These are phyloP conservation scores for Lepilemur ruficaudatus DNA, from an alignment of 2,797 vertebrate genomes.

Conservation along the genomic window DNA sequence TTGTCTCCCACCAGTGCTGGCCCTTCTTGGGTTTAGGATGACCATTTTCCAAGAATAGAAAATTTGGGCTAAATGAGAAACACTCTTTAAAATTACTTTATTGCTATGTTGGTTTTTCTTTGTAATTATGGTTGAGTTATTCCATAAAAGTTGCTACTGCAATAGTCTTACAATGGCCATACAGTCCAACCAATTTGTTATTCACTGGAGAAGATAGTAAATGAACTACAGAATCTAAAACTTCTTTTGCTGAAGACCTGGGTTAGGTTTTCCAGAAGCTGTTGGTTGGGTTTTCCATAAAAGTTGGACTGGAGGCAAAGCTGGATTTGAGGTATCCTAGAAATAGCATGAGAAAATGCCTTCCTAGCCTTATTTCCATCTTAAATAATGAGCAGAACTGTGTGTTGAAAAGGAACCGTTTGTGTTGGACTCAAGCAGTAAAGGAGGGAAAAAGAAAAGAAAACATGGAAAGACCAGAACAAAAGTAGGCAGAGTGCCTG, in stretches of 20 bases:
- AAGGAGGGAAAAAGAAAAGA: conserved; percentile 62
- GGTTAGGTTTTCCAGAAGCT: conserved; percentile 77
- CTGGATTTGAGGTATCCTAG: conserved; percentile 77
- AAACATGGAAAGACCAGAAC: conserved; percentile 81
- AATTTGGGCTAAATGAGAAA: conserved; percentile 64
- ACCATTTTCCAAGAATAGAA: conserved; percentile 65
- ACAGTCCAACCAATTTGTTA: conserved; percentile 54
- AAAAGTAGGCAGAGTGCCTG: conserved; percentile 82
- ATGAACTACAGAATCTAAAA: conserved; percentile 35
- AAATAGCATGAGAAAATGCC: conserved; percentile 81
- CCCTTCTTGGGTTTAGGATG: conserved; percentile 52
- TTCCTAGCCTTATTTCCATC: conserved; percentile 81
- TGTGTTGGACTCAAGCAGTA: conserved; percentile 80
- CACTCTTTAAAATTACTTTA: conserved; percentile 72
- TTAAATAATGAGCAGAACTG: conserved; percentile 82
- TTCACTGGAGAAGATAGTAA: conserved; percentile 62
- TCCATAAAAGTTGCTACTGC: conserved; percentile 66
- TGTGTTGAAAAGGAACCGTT: conserved; percentile 83
- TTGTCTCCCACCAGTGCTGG: conserved; percentile 33
- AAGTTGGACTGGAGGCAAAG: conserved; percentile 68
- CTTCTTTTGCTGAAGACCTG: conserved; percentile 55
- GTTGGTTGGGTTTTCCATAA: conserved; percentile 77
- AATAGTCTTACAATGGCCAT: conserved; percentile 51
- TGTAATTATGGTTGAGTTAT: conserved; percentile 74
- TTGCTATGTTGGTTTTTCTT: conserved; percentile 72